A percentile compares a stretch with the other conserved stretches of the same genome.
Conservation (phyloP, 2,888 invertebrate genomes). For the Pseudanteris insignis region DNA sequence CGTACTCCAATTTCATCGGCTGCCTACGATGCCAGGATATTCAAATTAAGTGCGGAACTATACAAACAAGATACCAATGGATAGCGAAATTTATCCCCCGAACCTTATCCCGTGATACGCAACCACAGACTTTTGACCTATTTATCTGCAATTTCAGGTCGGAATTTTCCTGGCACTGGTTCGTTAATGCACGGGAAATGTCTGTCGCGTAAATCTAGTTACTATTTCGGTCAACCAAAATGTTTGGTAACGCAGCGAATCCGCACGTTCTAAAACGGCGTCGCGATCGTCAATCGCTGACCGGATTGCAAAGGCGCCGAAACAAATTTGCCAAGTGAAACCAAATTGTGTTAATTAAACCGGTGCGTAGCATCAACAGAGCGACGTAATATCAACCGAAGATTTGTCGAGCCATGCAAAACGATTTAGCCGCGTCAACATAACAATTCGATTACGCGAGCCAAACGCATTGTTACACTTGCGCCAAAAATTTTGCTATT, state of each 20-base stretch:
- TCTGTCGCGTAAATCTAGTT: conserved; percentile 13
- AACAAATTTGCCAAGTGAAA: conserved; percentile 14
- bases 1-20: too few species aligned
- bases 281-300: background rate
- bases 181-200: conserved; percentile 12
- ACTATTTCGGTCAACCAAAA: background rate
- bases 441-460: too few species aligned
- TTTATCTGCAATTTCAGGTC: conserved; percentile 8
- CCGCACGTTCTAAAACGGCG: too few species aligned
- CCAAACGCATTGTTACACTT: too few species aligned
- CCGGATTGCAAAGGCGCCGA: conserved; percentile 1
- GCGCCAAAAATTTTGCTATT: too few species aligned
- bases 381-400: conserved; percentile 24
- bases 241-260: too few species aligned
- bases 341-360: conserved; percentile 26
- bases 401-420: too few species aligned
- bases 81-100: too few species aligned
- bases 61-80: too few species aligned
- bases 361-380: conserved; percentile 18
- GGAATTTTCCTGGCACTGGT: conserved; percentile 7
- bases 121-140: conserved; percentile 16
- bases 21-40: too few species aligned
- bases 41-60: too few species aligned
- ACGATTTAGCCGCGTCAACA: too few species aligned
- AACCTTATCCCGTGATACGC: conserved; percentile 6